These are phyloP conservation scores for Mythimna albipuncta DNA, from an alignment of 2,888 invertebrate species.

Conservation along the genomic window DNA sequence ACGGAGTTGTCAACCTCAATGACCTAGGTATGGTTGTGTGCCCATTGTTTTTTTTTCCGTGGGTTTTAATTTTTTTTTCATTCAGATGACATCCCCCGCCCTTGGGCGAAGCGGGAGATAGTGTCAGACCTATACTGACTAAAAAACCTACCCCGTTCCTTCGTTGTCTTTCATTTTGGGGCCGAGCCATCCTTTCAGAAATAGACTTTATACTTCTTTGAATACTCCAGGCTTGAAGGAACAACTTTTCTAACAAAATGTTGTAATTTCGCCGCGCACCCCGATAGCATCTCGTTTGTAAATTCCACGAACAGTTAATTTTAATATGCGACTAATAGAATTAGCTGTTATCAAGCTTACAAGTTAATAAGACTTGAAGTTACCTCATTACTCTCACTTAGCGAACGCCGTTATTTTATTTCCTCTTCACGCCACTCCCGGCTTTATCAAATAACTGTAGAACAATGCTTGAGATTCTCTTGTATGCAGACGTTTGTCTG, in stretches of 20 bases:
- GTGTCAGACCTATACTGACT: too few species aligned
- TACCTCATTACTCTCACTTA: conserved; percentile 53
- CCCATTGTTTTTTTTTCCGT: too few species aligned
- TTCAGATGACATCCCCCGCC: too few species aligned
- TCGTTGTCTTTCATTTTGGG: too few species aligned
- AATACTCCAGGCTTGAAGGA: not conserved
- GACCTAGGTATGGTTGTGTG: not conserved
- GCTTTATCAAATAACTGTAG: conserved; percentile 51
- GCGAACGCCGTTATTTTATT: conserved; percentile 44
- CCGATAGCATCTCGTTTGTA: conserved; percentile 13
- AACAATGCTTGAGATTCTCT: conserved; percentile 27
- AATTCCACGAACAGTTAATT: conserved; percentile 35
- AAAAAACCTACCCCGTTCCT: too few species aligned
- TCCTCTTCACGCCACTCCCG: conserved; percentile 36
- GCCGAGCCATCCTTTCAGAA: too few species aligned
- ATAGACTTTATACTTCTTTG: not conserved
- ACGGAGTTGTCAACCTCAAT: not conserved
- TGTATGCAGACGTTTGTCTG: conserved; percentile 28
- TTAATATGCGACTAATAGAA: conserved; percentile 34
- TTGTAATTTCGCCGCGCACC: not conserved
- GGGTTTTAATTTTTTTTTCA: too few species aligned
- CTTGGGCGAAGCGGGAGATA: too few species aligned
- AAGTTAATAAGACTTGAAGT: conserved; percentile 44
- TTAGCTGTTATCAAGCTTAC: conserved; percentile 51
- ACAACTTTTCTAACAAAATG: conserved; percentile 1